Evolutionary conservation across 2,113 vertebrate species (phyloP).

Genomic region (Atrichornis clamosus): DNA sequence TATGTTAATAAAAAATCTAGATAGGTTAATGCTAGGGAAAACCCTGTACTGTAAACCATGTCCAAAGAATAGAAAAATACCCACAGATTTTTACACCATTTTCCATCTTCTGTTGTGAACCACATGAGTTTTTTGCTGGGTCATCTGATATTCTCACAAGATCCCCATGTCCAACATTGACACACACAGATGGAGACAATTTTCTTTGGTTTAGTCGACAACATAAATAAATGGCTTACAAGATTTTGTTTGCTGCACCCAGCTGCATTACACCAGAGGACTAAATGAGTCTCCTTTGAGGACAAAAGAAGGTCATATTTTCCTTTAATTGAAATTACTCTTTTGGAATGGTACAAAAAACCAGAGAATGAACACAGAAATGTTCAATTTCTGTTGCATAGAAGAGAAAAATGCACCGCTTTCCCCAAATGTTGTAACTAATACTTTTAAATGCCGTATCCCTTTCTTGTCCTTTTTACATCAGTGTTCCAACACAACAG

Average conservation of each 20-base stretch:
- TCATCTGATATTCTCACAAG: background rate
- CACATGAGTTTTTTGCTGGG: background rate
- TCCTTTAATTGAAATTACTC: conserved; percentile 15
- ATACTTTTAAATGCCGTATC: background rate
- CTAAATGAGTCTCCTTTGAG: background rate
- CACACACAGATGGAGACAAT: background rate
- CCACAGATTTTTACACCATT: background rate
- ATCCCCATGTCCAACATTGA: background rate
- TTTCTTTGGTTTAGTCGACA: background rate
- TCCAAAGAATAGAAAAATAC: background rate
- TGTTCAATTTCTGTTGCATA: background rate
- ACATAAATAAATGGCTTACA: background rate
- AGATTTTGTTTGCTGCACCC: background rate
- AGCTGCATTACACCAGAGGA: background rate
- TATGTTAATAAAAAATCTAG: background rate
- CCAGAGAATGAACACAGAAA: background rate
- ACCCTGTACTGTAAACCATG: background rate
- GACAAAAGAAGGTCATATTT: background rate
- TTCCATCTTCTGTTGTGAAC: background rate
- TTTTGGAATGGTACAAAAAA: background rate
- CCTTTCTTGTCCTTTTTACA: background rate
- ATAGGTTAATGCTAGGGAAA: background rate
- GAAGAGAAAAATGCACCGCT: background rate
- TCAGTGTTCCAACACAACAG: background rate
- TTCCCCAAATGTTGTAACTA: background rate